Evolutionary conservation across 2,888 invertebrate species (phyloP), one percentile per base, ranked within the genome.

Genomic region (Nycteola revayana): DNA sequence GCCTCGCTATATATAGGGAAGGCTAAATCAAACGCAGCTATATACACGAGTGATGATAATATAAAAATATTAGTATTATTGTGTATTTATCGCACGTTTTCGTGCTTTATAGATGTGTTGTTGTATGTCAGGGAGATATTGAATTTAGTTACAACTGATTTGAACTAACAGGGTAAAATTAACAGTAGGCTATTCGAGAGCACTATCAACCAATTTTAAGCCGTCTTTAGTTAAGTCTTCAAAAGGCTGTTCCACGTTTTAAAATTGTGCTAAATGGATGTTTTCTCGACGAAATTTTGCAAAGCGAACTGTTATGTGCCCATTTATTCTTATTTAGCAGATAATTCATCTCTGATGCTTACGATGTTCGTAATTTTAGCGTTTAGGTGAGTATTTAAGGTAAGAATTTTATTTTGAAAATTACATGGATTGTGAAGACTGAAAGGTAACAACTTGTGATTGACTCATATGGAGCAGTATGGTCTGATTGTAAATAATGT

Each of bases 381-480:
- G 32, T 45, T 25, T 60, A 52, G 53, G 46, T 60, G 56, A 49
- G 41, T 50, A 37, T 53, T 23, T 44, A 42, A 32, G 28, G 32
- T 49, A 36, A 49, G 37, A 32, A 24, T 27, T 42, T 42, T 42
- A 47, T 44, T 42, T 37, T 33, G 36, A 37, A 44, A 41, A 46
- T 40, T 62, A 58, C 3, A 59, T 67, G 72, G 79, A 73, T 68
- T 68, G 69, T 58, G 64, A 84, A 84, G 85, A 87, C 86, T 87
- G 85, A 86, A 77, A 66, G 86, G 74, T 63, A 82, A 82, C 80
- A 85, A 67, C 86, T 84, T 83, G 84, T 80, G 84, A 83, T 80
- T 66, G 61, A 65, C 1, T 55, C 59, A 44, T 63, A 63, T 49
- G 67, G 66, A 69, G 64, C 52, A 60, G 51, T 36, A 48, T 67